Base-by-base conservation (phyloP, 2,113 vertebrate genomes). In the Arothron firmamentum region DNA sequence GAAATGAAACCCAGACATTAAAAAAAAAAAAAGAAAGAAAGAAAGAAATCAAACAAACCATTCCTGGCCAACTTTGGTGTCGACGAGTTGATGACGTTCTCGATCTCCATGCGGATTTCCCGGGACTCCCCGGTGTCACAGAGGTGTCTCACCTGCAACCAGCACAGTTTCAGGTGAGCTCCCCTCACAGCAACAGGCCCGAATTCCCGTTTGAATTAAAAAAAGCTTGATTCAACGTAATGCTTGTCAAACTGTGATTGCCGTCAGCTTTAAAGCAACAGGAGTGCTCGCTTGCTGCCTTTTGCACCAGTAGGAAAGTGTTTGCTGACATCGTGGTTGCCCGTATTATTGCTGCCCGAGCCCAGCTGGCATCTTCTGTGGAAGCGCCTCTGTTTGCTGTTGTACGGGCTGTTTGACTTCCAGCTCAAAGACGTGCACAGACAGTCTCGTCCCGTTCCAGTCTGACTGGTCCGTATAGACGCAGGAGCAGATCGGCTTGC, bases 11-110 rank as follows among this genome's bases (percentile, higher is more conserved):
- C 3, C 21, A 23, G 21, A 23, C n/a, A n/a, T 18, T 43, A 45
- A 45, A 16, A 45, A 13, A 45, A 13, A 15, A 17, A 45, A n/a
- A 16, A 6, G 45, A 2, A 17, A 3, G 17, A 63, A 74, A 20
- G 56, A 55, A 59, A 21, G 14, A 5, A 12, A 53, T 11, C 7
- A 50, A 28, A 70, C 94, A 67, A 80, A 98, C 97, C 97, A 57
- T 95, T 96, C 46, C 96, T 88, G 58, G 87, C 87, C 82, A 96
- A 65, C 77, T 94, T 96, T n/a, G 94, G 93, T 1, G 94, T 94
- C 5, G 92, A 93, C 4, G 92, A 88, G 81, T 95, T 96, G 72
- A 94, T 92, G 38, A 93, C 90, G 59, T 93, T 97, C 85, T 97
- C 94, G 51, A 95, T 92, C 80, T 97, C 93, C 14, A 98, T 79